Percentiles rank a stretch among this genome's conserved stretches.
These are phyloP conservation scores for Epicampocera succincta DNA, from an alignment of 2,888 invertebrate genomes.

Conservation along the genomic window DNA sequence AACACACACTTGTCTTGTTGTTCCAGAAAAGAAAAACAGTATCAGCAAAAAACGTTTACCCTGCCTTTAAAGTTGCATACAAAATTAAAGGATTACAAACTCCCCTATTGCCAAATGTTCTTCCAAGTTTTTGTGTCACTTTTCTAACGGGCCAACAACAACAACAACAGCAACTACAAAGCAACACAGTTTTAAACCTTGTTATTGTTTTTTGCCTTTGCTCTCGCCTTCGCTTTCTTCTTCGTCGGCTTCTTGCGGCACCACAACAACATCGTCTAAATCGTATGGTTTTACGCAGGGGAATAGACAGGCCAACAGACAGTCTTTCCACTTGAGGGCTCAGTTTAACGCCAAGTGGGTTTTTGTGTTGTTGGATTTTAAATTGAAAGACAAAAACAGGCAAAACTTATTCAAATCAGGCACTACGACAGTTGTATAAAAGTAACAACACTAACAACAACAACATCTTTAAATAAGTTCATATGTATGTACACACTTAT, in stretches of 20 bases:
- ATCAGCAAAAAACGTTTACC: conserved; percentile 38
- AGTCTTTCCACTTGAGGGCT: conserved; percentile 61
- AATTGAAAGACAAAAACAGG: neutral
- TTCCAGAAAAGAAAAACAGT: neutral
- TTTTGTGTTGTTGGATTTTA: conserved; percentile 33
- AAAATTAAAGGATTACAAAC: conserved; percentile 69
- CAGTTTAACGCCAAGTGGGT: conserved; percentile 60
- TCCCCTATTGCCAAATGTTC: conserved; percentile 26
- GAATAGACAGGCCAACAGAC: conserved; percentile 8
- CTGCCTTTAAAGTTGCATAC: conserved; percentile 12
- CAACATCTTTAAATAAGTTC: neutral
- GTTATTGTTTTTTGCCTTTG: neutral
- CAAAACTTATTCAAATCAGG: conserved; percentile 30
- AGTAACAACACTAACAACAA: conserved; percentile 2
- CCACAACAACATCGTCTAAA: neutral
- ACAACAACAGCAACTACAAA: conserved; percentile 17
- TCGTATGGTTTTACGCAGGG: conserved; percentile 5
- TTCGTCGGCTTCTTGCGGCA: too few species aligned
- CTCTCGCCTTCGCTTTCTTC: neutral
- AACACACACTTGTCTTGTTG: conserved; percentile 1
- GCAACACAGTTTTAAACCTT: conserved; percentile 24
- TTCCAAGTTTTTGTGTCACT: conserved; percentile 44
- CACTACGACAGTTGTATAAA: conserved; percentile 39
- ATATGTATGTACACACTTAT: too few species aligned
- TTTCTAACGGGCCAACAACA: conserved; percentile 30